phyloP scores from a whole-genome alignment of 2,113 vertebrate genomes.

The Peromyscus californicus region DNA sequence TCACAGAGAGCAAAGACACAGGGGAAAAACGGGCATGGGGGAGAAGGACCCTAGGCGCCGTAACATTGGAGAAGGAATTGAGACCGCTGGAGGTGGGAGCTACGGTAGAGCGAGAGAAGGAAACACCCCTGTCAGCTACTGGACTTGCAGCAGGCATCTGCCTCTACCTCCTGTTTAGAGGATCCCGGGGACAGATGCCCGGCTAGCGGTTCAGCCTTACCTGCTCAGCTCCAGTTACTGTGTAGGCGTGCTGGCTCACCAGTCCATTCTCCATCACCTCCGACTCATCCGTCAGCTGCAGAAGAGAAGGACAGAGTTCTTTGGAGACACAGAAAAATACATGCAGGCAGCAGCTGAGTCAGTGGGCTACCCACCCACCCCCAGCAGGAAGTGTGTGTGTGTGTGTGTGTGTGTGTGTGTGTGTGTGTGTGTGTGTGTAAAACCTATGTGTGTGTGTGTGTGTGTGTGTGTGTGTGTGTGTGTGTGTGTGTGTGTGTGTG shows the following conservation, averaged over 20 bases:
- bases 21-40: no score
- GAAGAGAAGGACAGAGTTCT: not conserved
- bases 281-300: constrained; percentile 46
- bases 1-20: not conserved
- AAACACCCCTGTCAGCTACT: not conserved
- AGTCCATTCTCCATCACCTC: constrained; percentile 82
- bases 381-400: not conserved
- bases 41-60: not conserved
- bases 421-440: not conserved
- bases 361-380: not conserved
- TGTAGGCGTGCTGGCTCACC: constrained; percentile 88
- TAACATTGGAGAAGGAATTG: not conserved
- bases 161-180: not conserved
- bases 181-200: not conserved
- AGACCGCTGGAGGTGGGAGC: fast-evolving
- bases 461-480: not conserved
- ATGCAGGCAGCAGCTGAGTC: not conserved
- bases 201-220: constrained; percentile 76
- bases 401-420: not conserved
- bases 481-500: not conserved
- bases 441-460: not conserved
- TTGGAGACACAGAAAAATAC: not conserved
- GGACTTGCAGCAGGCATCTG: no score
- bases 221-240: constrained; percentile 83
- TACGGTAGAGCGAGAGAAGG: no score